Percentiles rank a stretch among this genome's conserved stretches.
These are phyloP conservation scores for Arrhamphus sclerolepis DNA, from an alignment of 2,797 vertebrate genomes.

Conservation along the genomic window DNA sequence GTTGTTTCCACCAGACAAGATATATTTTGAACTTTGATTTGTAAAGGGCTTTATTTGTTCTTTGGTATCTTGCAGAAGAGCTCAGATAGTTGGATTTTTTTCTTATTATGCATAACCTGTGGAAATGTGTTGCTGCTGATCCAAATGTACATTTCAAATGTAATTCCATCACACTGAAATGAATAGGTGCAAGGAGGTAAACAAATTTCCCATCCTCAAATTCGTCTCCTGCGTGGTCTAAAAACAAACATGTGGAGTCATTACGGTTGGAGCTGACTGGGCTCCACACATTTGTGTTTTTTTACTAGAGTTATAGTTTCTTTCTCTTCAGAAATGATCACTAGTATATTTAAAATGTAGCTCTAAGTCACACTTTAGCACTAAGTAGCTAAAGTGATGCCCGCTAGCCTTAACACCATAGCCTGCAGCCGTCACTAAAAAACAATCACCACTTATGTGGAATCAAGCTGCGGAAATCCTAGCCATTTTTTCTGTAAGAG, in stretches of 20 bases:
- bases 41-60: slow-evolving; percentile 7
- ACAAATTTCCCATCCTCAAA: neutral
- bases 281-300: slow-evolving; percentile 1
- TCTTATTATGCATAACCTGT: neutral
- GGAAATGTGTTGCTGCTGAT: slow-evolving; percentile 6
- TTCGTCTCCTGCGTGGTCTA: neutral
- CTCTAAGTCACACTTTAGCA: too few relatives aligned
- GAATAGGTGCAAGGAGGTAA: neutral
- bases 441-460: too few relatives aligned
- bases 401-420: too few relatives aligned
- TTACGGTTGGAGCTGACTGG: neutral
- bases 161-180: neutral
- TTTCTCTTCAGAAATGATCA: too few relatives aligned
- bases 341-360: too few relatives aligned
- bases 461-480: too few relatives aligned
- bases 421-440: too few relatives aligned
- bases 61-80: neutral
- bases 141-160: slow-evolving; percentile 10
- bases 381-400: too few relatives aligned
- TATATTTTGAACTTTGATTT: slow-evolving; percentile 14
- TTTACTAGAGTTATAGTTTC: too few relatives aligned
- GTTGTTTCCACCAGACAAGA: slow-evolving; percentile 5
- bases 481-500: too few relatives aligned
- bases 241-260: slow-evolving; percentile 1
- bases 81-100: neutral